phyloP scores from a whole-genome alignment of 2,113 vertebrate species.

The Megatriorchis doriae region DNA sequence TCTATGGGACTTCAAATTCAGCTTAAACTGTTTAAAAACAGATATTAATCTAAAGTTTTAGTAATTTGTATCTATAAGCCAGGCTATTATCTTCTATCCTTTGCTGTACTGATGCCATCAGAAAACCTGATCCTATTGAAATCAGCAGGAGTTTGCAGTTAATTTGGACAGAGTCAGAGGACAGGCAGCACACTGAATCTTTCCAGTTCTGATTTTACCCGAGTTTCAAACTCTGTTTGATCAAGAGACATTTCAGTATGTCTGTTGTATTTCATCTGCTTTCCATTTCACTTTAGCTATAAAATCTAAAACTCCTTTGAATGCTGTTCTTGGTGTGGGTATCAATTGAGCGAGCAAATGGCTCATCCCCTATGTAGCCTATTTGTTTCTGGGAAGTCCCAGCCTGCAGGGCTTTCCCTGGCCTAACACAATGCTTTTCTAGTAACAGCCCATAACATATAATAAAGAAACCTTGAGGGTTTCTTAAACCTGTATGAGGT shows the following conservation, averaged over 20 bases:
- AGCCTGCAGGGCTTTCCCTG: not conserved
- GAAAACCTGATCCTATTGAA: not conserved
- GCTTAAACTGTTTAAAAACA: not conserved
- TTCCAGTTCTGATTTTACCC: not conserved
- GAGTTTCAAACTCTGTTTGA: not conserved
- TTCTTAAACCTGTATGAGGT: not conserved
- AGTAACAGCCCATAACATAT: not conserved
- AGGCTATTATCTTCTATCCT: not conserved
- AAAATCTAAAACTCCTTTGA: not conserved
- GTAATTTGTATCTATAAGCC: not conserved
- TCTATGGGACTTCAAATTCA: not conserved
- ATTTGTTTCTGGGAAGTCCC: not conserved
- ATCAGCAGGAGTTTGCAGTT: constrained; percentile 7
- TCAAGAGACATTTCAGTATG: not conserved
- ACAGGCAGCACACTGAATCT: not conserved
- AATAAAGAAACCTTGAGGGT: not conserved
- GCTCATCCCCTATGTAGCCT: not conserved
- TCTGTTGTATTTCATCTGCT: not conserved
- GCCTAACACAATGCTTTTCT: not conserved
- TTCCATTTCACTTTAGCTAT: not conserved
- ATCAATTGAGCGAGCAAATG: not conserved
- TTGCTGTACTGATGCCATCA: not conserved
- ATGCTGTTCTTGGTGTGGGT: not conserved
- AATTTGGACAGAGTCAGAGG: not conserved
- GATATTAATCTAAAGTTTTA: not conserved